These are phyloP conservation scores for Oncorhynchus tshawytscha DNA, from an alignment of 2,113 vertebrate genomes.

Conservation along the genomic window DNA sequence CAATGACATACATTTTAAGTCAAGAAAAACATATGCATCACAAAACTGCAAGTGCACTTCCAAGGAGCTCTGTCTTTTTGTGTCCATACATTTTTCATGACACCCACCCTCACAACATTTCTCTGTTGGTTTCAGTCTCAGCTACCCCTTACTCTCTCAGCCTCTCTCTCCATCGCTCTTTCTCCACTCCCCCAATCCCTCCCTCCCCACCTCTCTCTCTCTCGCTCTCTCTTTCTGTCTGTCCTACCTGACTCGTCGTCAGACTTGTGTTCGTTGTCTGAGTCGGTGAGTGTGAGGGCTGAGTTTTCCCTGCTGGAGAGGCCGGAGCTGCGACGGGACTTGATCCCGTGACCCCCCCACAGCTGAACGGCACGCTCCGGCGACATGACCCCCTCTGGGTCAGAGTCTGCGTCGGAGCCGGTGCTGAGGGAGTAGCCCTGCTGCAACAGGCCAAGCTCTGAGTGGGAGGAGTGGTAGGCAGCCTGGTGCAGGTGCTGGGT, in stretches of 20 bases:
- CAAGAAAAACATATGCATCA: too few relatives aligned
- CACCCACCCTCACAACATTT: neutral
- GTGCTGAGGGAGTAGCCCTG: conserved; percentile 80
- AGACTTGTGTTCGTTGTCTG: conserved; percentile 86
- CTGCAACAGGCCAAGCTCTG: conserved; percentile 82
- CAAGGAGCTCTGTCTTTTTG: too few relatives aligned
- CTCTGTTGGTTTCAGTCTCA: neutral
- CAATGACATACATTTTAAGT: too few relatives aligned
- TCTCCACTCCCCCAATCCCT: neutral
- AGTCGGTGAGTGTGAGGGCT: conserved; percentile 85
- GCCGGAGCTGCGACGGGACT: conserved; percentile 81
- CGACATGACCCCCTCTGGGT: conserved; percentile 83
- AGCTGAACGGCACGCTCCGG: conserved; percentile 83
- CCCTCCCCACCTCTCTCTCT: neutral
- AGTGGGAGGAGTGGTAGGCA: conserved; percentile 77
- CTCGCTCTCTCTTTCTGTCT: neutral
- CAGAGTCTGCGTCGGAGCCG: conserved; percentile 81
- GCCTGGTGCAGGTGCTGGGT: conserved; percentile 63
- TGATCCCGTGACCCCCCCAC: conserved; percentile 77
- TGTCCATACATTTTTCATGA: too few relatives aligned
- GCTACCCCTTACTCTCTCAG: neutral
- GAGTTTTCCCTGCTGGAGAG: conserved; percentile 87
- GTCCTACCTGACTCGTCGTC: conserved; percentile 86
- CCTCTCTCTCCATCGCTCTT: neutral
- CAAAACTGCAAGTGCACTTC: too few relatives aligned